Conservation (phyloP, 1,140 invertebrate species). For the Penaeus japonicus region DNA sequence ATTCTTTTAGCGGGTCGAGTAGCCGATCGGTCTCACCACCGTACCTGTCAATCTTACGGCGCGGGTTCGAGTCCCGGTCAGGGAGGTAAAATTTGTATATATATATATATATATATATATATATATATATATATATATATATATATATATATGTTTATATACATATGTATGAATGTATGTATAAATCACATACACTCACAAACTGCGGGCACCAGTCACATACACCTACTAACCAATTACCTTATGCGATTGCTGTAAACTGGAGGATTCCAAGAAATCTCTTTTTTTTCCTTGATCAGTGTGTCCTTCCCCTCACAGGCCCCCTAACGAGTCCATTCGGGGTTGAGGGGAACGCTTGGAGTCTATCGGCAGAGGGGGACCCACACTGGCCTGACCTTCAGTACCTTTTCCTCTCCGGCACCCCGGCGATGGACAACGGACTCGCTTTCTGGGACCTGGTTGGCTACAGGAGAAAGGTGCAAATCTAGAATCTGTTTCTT, state of each 20-base stretch:
- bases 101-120: slow-evolving; percentile 22
- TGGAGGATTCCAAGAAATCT: too few species aligned
- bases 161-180: slow-evolving; percentile 1
- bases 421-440: slow-evolving; percentile 61
- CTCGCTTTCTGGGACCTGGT: not conserved
- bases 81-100: not conserved
- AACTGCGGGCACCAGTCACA: too few species aligned
- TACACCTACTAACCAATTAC: too few species aligned
- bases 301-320: slow-evolving; percentile 54
- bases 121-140: slow-evolving; percentile 22
- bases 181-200: too few species aligned
- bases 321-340: slow-evolving; percentile 62
- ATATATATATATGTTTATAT: slow-evolving; percentile 17
- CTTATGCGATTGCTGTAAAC: too few species aligned
- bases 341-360: slow-evolving; percentile 62
- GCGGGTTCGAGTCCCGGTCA: not conserved
- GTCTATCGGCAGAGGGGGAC: slow-evolving; percentile 62
- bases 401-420: slow-evolving; percentile 62
- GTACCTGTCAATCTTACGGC: not conserved
- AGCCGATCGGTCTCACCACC: not conserved
- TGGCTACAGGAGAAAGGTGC: not conserved
- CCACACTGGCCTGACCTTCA: slow-evolving; percentile 62
- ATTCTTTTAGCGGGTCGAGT: not conserved
- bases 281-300: too few species aligned
- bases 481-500: too few species aligned